These are phyloP conservation scores for Notolepis coatsorum DNA, from an alignment of 2,797 vertebrate species.

Conservation along the genomic window DNA sequence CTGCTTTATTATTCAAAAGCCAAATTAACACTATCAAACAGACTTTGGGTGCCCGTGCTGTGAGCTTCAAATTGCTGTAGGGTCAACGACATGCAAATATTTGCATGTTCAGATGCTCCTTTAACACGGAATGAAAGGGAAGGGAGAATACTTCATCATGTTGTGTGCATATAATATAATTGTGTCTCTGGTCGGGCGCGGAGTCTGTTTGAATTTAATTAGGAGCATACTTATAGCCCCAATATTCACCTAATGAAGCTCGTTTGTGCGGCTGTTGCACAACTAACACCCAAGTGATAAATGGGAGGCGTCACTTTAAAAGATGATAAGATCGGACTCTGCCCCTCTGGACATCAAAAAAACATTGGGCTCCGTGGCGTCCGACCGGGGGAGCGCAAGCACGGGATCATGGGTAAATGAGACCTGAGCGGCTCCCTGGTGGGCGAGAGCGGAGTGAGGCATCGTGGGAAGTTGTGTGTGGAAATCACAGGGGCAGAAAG, in stretches of 20 bases:
- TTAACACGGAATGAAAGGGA: slow-evolving; percentile 40
- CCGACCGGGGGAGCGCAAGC: slow-evolving; percentile 12
- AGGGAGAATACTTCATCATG: slow-evolving; percentile 51
- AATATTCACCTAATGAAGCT: slow-evolving; percentile 65
- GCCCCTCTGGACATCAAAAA: slow-evolving; percentile 65
- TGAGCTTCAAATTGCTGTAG: slow-evolving; percentile 23
- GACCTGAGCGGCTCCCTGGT: slow-evolving; percentile 43
- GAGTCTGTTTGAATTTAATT: slow-evolving; percentile 71
- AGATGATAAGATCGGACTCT: slow-evolving; percentile 68
- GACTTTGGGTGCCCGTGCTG: slow-evolving; percentile 15
- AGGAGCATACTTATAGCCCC: slow-evolving; percentile 45
- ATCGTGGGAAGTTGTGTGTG: slow-evolving; percentile 45
- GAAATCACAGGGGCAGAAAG: slow-evolving; percentile 43
- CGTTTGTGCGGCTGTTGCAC: slow-evolving; percentile 41
- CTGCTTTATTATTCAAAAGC: slow-evolving; percentile 53
- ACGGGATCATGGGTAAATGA: slow-evolving; percentile 62
- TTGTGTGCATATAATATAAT: slow-evolving; percentile 58
- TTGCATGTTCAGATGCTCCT: slow-evolving; percentile 52
- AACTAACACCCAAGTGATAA: slow-evolving; percentile 63
- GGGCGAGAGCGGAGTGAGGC: slow-evolving; percentile 18
- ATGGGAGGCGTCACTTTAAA: slow-evolving; percentile 69
- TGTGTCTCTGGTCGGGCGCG: slow-evolving; percentile 49
- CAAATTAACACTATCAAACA: slow-evolving; percentile 55
- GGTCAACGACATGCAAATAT: slow-evolving; percentile 65
- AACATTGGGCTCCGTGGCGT: slow-evolving; percentile 12